Percentiles rank a stretch among this genome's conserved stretches.
Conservation (phyloP, 1,140 invertebrate species). For the Neodiprion fabricii region DNA sequence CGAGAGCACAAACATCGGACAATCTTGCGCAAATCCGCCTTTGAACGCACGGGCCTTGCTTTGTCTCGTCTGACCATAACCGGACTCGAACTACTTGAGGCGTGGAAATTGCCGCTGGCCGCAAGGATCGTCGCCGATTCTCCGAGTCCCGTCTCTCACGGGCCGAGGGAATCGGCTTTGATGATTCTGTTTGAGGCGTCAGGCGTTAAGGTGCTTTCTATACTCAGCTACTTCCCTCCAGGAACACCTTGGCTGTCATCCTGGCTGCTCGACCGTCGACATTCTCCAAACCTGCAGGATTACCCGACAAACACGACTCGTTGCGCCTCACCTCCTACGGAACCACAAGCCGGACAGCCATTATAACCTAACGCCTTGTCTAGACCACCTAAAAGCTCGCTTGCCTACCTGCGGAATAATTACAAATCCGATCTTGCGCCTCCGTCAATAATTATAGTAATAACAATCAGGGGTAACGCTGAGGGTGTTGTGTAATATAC, state of each 20-base stretch:
- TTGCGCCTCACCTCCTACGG: conserved; percentile 37
- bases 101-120: not conserved
- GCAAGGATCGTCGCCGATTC: not conserved
- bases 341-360: conserved; percentile 56
- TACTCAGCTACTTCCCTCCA: conserved; percentile 19
- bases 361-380: conserved; percentile 46
- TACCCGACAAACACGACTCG: conserved; percentile 51
- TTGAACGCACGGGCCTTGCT: too few relatives aligned
- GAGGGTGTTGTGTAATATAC: too few relatives aligned
- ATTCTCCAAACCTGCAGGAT: conserved; percentile 51
- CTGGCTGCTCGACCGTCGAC: conserved; percentile 36
- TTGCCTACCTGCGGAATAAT: conserved; percentile 44
- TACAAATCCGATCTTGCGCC: conserved; percentile 30
- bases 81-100: not conserved
- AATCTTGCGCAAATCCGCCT: too few relatives aligned
- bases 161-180: conserved; percentile 55
- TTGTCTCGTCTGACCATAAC: not conserved
- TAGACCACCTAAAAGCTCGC: conserved; percentile 31
- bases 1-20: too few relatives aligned
- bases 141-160: not conserved
- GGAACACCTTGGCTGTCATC: conserved; percentile 40
- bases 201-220: conserved; percentile 27
- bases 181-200: conserved; percentile 56
- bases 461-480: too few relatives aligned
- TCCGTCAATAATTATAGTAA: too few relatives aligned